A percentile compares a stretch with the other conserved stretches of the same genome.
These are phyloP conservation scores for Leptinotarsa texana DNA, from an alignment of 1,140 invertebrate genomes.

Conservation along the genomic window DNA sequence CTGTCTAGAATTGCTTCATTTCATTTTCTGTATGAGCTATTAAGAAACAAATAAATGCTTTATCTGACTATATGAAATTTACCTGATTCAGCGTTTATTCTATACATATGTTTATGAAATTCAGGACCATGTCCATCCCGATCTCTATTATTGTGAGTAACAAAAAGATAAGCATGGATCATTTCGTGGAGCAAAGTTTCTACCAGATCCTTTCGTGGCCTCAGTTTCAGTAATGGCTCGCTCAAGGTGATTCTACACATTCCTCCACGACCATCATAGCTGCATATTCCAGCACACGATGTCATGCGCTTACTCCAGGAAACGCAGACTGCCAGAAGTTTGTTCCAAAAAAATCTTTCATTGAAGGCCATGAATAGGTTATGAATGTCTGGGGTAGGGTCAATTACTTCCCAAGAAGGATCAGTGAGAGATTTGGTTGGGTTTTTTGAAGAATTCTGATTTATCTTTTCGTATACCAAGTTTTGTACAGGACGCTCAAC, in stretches of 20 bases:
- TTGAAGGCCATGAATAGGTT: constrained; percentile 87
- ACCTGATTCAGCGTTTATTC: constrained; percentile 89
- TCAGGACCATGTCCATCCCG: constrained; percentile 93
- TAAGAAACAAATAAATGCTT: constrained; percentile 29
- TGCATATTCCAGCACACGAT: constrained; percentile 82
- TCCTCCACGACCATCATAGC: constrained; percentile 75
- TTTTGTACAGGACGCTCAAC: constrained; percentile 37
- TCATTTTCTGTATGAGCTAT: too few relatives aligned
- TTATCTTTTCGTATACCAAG: constrained; percentile 45
- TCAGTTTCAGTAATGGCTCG: constrained; percentile 85
- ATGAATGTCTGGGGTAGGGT: constrained; percentile 92
- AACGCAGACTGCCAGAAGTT: constrained; percentile 76
- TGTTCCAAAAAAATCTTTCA: constrained; percentile 80
- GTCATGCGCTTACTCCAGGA: constrained; percentile 97
- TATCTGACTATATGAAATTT: constrained; percentile 42
- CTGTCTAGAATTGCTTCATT: too few relatives aligned
- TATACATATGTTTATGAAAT: constrained; percentile 91
- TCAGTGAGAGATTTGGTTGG: constrained; percentile 55
- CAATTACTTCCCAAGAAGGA: constrained; percentile 78
- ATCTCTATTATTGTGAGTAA: constrained; percentile 80
- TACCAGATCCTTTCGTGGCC: constrained; percentile 90
- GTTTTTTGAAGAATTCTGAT: constrained; percentile 26
- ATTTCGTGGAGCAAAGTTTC: constrained; percentile 99
- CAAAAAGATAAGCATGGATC: constrained; percentile 97
- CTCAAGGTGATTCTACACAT: constrained; percentile 85